Base-by-base conservation (phyloP, 2,888 invertebrate genomes). In the Rhingia rostrata region DNA sequence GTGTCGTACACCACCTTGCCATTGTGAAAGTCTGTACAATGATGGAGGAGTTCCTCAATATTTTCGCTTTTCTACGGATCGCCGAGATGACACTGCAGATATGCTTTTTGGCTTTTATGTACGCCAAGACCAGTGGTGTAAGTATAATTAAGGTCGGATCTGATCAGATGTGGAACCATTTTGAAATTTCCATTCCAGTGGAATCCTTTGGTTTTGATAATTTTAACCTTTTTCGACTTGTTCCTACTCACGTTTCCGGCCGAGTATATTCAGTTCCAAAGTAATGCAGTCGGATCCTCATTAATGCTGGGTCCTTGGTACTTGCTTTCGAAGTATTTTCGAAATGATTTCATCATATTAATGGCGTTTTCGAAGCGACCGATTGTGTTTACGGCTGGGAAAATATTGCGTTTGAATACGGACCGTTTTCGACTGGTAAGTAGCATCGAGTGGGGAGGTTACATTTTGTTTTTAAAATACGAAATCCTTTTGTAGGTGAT, bases 1-100 rank as follows among this genome's bases (percentile, higher is more conserved):
- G 88, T 47, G 69, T 88, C 4, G 33, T 67, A 32, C 88, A 87
- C 22, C 89, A 89, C 64, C 87, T 87, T 39, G 69, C 74, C 14
- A 73, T 89, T 33, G 51, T 88, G 47, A 66, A 82, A 10, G 86
- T 87, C 53, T 87, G 88, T 60, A 33, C 54, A 6, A 64, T 81
- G 12, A 75, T 88, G 32, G 73, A 84, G 33, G 56, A 56, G 4
- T 67, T 73, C 7, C 45, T 73, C 4, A 77, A 54, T 37, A 12
- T 53, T 6, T 73, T 78, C 39, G 67, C 75, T 0, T 60, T 83
- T n/a, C 39, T 70, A 7, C 61, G 80, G 2, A 51, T 75, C 45
- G 39, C 47, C 35, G 66, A 61, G 49, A 14, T 79, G 35, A 75
- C 70, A 7, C 47, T 75, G 6, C 72, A 83, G 32, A 64, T 82